Conservation (phyloP, 2,888 invertebrate genomes). For the Conus canariensis region DNA sequence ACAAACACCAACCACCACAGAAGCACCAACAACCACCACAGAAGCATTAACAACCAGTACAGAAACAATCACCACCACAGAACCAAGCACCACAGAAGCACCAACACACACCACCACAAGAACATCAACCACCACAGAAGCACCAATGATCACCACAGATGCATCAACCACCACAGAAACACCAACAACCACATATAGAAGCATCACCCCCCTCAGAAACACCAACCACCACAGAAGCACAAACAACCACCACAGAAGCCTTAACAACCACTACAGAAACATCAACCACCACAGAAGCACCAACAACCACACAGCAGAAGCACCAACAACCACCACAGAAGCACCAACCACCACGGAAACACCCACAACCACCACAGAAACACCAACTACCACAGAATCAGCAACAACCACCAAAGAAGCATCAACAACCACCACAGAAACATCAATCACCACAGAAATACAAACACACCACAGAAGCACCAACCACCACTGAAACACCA, state of each 20-base stretch:
- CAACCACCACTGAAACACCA: neutral
- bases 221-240: neutral
- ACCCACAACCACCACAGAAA: neutral
- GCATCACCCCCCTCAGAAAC: neutral
- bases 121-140: neutral
- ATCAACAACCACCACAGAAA: conserved; percentile 17
- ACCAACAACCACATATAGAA: neutral
- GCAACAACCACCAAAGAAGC: neutral
- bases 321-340: neutral
- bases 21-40: neutral
- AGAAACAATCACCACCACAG: neutral
- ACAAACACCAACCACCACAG: neutral
- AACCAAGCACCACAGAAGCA: conserved; percentile 10
- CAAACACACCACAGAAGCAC: neutral
- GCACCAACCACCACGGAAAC: neutral
- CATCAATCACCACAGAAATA: neutral
- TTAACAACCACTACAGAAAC: neutral
- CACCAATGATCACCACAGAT: neutral
- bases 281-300: neutral
- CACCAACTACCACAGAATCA: neutral
- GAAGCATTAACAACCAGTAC: neutral
- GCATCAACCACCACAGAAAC: neutral
- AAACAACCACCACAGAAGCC: neutral
- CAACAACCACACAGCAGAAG: neutral
- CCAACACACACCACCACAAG: neutral